Conservation (phyloP, 2,888 invertebrate genomes). For the Nowickia ferox region DNA sequence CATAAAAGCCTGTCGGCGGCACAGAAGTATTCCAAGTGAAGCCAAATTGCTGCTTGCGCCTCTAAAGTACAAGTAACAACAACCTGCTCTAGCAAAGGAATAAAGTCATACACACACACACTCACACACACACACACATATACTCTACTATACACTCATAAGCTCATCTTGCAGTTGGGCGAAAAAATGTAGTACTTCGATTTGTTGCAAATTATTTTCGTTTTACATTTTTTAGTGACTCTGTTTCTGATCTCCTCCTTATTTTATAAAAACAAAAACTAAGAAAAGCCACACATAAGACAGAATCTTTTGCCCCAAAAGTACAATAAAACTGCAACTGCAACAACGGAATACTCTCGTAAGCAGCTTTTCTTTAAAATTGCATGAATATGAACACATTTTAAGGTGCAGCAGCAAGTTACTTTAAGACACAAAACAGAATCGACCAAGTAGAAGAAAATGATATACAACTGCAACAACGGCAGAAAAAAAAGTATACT, state of each 20-base stretch:
- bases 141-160: not conserved
- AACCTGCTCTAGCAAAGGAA: constrained; percentile 52
- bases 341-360: not conserved
- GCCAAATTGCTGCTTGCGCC: constrained; percentile 63
- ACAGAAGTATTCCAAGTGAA: constrained; percentile 63
- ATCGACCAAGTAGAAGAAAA: constrained; percentile 41
- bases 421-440: constrained; percentile 54
- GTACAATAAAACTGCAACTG: constrained; percentile 58
- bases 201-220: constrained; percentile 64
- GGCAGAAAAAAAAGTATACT: constrained; percentile 2
- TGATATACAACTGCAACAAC: constrained; percentile 25
- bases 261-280: constrained; percentile 1
- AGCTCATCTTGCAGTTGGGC: constrained; percentile 22
- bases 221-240: constrained; percentile 52
- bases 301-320: constrained; percentile 61
- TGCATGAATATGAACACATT: constrained; percentile 52
- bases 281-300: constrained; percentile 59
- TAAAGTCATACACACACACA: constrained; percentile 10
- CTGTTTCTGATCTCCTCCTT: constrained; percentile 13
- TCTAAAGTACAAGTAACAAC: constrained; percentile 45
- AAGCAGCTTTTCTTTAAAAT: constrained; percentile 56
- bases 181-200: constrained; percentile 36
- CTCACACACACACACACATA: not conserved
- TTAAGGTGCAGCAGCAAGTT: constrained; percentile 69
- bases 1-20: constrained; percentile 56